Evolutionary conservation across 2,797 vertebrate species (phyloP).

Genomic region (Adelosebastes latens): DNA sequence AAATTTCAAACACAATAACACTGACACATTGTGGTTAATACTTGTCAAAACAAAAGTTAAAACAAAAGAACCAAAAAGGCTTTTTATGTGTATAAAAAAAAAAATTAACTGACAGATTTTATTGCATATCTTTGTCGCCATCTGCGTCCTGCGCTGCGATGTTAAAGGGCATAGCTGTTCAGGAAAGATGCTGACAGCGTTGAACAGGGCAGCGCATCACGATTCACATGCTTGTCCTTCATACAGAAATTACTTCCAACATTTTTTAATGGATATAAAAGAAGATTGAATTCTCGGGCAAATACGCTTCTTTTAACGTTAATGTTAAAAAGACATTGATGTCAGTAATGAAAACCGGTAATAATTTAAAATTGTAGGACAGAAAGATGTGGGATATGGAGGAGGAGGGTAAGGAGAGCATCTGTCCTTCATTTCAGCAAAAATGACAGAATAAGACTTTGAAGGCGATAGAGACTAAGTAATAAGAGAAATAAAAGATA

Average conservation of each 20-base stretch:
- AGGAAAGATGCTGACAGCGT: conserved; percentile 13
- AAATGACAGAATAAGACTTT: neutral
- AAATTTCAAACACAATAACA: conserved; percentile 62
- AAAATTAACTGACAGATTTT: conserved; percentile 24
- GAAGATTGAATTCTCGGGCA: neutral
- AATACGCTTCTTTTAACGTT: neutral
- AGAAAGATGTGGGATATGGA: neutral
- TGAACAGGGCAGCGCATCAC: neutral
- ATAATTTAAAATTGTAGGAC: conserved; percentile 26
- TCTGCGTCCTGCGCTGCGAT: neutral
- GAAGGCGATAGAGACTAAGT: neutral
- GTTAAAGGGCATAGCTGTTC: neutral
- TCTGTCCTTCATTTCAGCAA: neutral
- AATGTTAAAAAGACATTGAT: conserved; percentile 2
- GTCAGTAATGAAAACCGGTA: conserved; percentile 15
- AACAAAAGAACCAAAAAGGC: conserved; percentile 33
- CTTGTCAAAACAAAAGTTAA: conserved; percentile 49
- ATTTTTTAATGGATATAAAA: neutral
- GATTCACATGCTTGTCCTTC: neutral
- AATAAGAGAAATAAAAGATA: neutral
- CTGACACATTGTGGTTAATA: conserved; percentile 37
- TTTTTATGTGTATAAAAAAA: conserved; percentile 30
- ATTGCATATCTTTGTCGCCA: conserved; percentile 24
- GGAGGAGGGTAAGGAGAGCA: neutral
- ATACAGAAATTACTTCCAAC: neutral